Evolutionary conservation across 2,113 vertebrate species (phyloP).

Genomic region (Pitta sordida): DNA sequence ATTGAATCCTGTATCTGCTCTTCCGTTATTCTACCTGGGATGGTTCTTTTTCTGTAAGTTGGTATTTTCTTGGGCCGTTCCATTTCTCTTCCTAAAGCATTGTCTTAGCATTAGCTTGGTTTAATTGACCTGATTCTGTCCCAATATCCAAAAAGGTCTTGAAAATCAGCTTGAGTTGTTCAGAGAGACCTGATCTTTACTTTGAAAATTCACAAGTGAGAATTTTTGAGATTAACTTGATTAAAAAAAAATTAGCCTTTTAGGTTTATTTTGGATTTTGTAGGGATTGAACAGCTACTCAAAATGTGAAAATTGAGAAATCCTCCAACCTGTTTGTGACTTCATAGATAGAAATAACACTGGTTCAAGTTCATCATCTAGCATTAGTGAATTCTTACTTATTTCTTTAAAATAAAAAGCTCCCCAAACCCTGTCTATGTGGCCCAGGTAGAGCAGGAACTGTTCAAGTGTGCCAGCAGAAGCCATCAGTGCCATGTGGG

Average conservation of each 20-base stretch:
- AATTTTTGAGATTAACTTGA: background rate
- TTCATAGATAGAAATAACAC: background rate
- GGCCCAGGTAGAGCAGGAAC: background rate
- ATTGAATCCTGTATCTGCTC: background rate
- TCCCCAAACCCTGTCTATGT: background rate
- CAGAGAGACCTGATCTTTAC: background rate
- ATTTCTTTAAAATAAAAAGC: background rate
- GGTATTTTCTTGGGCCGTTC: background rate
- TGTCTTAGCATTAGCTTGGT: background rate
- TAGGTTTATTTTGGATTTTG: background rate
- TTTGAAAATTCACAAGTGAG: background rate
- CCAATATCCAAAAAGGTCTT: background rate
- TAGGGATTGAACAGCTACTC: background rate
- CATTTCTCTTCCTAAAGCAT: background rate
- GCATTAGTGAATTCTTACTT: background rate
- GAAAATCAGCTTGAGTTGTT: background rate
- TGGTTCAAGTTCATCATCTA: background rate
- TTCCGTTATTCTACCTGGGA: slow-evolving; percentile 12
- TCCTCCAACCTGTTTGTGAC: background rate
- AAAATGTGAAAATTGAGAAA: background rate
- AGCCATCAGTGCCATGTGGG: background rate
- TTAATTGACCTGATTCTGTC: background rate
- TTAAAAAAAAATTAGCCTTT: background rate
- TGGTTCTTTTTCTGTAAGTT: background rate
- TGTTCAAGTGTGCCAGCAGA: background rate